Evolutionary conservation across 1,140 invertebrate species (phyloP), one percentile per base, ranked within the genome.

Genomic region (Popillia japonica): DNA sequence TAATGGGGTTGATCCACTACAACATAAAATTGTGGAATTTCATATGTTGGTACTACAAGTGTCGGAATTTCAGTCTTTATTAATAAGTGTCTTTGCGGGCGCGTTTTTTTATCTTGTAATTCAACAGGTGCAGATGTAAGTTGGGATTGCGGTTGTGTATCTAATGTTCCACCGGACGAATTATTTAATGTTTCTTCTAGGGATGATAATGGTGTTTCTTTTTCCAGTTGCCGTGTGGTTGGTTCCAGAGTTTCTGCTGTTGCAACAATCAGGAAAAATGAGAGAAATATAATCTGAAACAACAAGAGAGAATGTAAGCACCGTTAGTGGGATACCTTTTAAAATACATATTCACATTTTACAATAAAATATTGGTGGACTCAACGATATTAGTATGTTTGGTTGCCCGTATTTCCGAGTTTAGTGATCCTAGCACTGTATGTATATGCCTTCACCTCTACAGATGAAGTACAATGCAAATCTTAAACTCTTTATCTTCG

Each of bases 41-140:
- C 61, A 22, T 68, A 68, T 4, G 61, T 68, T 11, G 61, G 61
- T 23, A 68, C 61, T 3, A 68, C 22, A 27, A 68, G 22, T 1
- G 61, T 68, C 7, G 61, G 61, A 68, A 68, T 68, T 68, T 68
- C 61, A 14, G 61, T 27, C 27, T 68, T 68, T 10, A 68, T 68
- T 10, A 68, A 22, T 22, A 68, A 11, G 22, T 68, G 9, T 34
- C 61, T 17, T 34, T 68, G 61, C 27, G 27, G 61, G 61, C 61
- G 61, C 3, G 61, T 7, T 68, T 10, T 23, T 23, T 23, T 34
- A 9, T 68, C 61, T 23, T 68, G 61, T 14, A 27, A 68, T 27
- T 68, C 61, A 68, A 22, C 22, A 68, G 61, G 61, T 14, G 22
- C 22, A 2, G 61, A 34, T 23, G 27, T 14, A 14, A 23, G 22